phyloP scores from a whole-genome alignment of 2,888 invertebrate genomes.

The Mactromeris polynyma region DNA sequence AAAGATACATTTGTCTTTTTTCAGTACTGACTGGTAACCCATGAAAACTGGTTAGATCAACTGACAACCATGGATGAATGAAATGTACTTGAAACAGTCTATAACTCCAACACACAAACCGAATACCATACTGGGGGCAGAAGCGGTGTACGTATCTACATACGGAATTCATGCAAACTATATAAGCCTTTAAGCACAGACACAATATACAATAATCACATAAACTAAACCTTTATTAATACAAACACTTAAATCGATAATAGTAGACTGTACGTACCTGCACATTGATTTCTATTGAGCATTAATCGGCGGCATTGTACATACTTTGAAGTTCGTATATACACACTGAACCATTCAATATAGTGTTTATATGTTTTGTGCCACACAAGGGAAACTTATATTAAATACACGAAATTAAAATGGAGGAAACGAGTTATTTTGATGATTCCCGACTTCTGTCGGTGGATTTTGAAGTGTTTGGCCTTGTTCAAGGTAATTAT shows the following conservation, averaged over 20 bases:
- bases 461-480: constrained; percentile 63
- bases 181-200: background rate
- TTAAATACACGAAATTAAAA: background rate
- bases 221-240: background rate
- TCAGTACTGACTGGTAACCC: no score
- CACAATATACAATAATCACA: background rate
- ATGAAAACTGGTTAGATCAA: no score
- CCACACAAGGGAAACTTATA: background rate
- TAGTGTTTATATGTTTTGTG: background rate
- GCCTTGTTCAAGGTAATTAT: constrained; percentile 58
- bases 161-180: background rate
- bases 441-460: constrained; percentile 53
- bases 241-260: background rate
- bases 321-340: background rate
- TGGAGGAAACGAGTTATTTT: constrained; percentile 45
- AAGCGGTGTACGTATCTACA: no score
- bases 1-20: no score
- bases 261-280: background rate
- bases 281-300: background rate
- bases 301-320: background rate
- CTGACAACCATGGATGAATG: no score
- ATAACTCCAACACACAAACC: no score
- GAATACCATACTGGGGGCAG: no score
- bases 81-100: no score
- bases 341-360: constrained; percentile 8